Percentiles rank a stretch among this genome's conserved stretches.
These are phyloP conservation scores for Bolborhynchus lineola DNA, from an alignment of 2,113 vertebrate species.

Conservation along the genomic window DNA sequence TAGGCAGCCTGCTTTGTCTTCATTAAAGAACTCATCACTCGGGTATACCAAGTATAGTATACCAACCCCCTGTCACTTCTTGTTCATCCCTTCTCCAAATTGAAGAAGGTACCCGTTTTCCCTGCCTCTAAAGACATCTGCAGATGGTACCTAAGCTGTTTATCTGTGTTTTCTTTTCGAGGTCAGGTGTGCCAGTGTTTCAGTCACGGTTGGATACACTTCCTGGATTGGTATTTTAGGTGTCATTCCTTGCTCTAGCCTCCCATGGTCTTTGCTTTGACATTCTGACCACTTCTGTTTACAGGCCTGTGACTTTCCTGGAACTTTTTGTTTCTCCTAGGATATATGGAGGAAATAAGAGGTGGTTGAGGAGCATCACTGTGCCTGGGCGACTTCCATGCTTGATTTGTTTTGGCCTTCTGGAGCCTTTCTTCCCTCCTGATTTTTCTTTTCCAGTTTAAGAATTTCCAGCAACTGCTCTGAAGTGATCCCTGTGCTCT, in stretches of 20 bases:
- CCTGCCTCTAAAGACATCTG: not conserved
- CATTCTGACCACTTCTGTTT: not conserved
- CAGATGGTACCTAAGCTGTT: not conserved
- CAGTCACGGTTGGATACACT: not conserved
- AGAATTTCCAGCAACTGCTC: not conserved
- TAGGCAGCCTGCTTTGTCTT: not conserved
- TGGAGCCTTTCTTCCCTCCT: not conserved
- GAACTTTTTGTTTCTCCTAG: not conserved
- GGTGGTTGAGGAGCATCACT: not conserved
- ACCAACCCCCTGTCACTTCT: not conserved
- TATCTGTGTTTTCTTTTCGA: not conserved
- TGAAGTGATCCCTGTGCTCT: not conserved
- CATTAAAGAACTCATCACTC: not conserved
- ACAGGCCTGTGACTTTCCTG: not conserved
- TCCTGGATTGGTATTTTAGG: not conserved
- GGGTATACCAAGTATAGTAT: not conserved
- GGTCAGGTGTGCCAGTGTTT: not conserved
- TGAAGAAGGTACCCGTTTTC: not conserved
- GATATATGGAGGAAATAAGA: not conserved
- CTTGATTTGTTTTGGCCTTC: not conserved
- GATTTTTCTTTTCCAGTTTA: not conserved
- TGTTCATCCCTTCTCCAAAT: not conserved
- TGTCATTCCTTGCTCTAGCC: not conserved
- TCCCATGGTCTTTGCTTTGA: not conserved
- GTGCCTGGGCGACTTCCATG: accelerated